Evolutionary conservation across 2,113 vertebrate species (phyloP), one percentile per base, ranked within the genome.

Genomic region (Xenopus laevis): DNA sequence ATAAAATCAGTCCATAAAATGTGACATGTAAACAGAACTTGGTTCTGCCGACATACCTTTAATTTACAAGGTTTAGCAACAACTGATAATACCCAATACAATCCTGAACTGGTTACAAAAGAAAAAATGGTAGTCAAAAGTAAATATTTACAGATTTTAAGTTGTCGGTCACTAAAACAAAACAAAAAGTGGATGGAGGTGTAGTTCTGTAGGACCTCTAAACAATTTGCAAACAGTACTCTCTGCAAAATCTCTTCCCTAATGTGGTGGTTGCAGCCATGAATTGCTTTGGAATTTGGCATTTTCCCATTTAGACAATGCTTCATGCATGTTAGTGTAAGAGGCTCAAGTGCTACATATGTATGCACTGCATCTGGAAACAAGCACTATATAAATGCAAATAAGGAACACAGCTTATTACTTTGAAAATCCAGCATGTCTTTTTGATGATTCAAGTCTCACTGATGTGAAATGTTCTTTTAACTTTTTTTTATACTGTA

Each of bases 331-430:
- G 33, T 40, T 40, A 9, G 33, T 5, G 1, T 40, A 7, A 40
- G 33, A 40, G 23, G 63, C 17, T 47, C 44, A 60, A n/a, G 45
- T 10, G 27, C 46, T 69, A 76, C 66, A 76, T 53, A 69, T 70
- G 65, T 66, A 74, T 52, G 74, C 30, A 12, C 6, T 44, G 40
- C 46, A 45, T 44, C 17, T 18, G 47, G 33, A 76, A 15, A 67
- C 13, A 27, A 40, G 50, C 53, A 40, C 74, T 64, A 70, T 69
- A 75, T 75, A 75, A 68, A 75, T 69, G 74, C 27, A 76, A 76
- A 70, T 69, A 13, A 70, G 21, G 46, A 23, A 64, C 47, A 76
- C 40, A 69, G 67, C 65, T 45, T 68, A 70, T 64, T 69, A 13
- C 66, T 69, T 63, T 69, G 66, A 76, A 69, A 70, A 46, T 57